Evolutionary conservation across 2,113 vertebrate species (phyloP).

Genomic region (Pangasianodon gigas): DNA sequence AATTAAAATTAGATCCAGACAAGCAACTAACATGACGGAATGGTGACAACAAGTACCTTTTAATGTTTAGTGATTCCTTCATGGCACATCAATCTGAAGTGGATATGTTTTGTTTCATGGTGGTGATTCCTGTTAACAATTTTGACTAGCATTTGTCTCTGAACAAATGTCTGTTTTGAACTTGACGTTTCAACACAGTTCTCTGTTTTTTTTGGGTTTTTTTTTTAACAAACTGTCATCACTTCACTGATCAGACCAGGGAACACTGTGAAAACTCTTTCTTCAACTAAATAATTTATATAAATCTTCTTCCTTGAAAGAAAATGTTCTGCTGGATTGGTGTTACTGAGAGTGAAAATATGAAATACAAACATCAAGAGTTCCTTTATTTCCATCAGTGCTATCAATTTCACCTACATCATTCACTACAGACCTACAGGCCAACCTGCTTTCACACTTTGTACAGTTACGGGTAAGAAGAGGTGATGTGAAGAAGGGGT

Average conservation of each 20-base stretch:
- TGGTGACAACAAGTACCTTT: too few relatives aligned
- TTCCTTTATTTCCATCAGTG: neutral
- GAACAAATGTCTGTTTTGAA: too few relatives aligned
- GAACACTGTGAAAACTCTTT: neutral
- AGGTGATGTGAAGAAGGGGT: neutral
- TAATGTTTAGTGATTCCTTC: neutral
- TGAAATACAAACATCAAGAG: neutral
- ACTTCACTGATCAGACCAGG: too few relatives aligned
- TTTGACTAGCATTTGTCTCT: neutral
- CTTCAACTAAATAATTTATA: neutral
- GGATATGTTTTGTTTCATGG: too few relatives aligned
- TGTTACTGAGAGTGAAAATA: neutral
- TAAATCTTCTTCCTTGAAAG: neutral
- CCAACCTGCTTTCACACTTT: constrained; percentile 4
- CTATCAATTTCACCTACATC: neutral
- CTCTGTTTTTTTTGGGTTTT: too few relatives aligned
- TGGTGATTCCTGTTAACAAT: neutral
- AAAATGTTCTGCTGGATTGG: neutral
- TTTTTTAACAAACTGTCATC: too few relatives aligned
- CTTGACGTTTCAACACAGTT: too few relatives aligned
- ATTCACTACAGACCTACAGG: neutral
- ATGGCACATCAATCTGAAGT: too few relatives aligned
- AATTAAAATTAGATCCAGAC: too few relatives aligned
- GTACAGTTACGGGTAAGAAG: constrained; percentile 9
- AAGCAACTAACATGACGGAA: too few relatives aligned